Percentiles rank a stretch among this genome's conserved stretches.
phyloP scores from a whole-genome alignment of 2,888 invertebrate genomes.

The Lutraria lutraria region DNA sequence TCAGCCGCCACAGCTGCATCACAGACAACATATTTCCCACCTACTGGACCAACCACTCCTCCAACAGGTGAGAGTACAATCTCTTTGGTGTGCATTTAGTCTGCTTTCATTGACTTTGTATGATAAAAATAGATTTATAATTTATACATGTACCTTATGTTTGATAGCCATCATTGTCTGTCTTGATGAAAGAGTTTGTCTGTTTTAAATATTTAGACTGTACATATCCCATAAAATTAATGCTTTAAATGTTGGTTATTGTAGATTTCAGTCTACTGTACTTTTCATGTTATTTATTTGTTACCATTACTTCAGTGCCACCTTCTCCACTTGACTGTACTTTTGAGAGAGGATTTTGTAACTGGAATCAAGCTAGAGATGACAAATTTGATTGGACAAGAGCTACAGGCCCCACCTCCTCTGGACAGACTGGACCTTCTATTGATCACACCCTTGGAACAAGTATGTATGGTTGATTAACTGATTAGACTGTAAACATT shows the following conservation, averaged over 20 bases:
- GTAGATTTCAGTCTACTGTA: not conserved
- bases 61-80: slow-evolving; percentile 28
- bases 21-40: slow-evolving; percentile 37
- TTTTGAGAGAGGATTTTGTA: slow-evolving; percentile 80
- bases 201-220: no score
- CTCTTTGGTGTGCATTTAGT: no score
- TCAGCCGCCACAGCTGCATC: slow-evolving; percentile 28
- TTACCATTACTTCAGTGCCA: slow-evolving; percentile 51
- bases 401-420: slow-evolving; percentile 72
- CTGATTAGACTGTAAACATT: not conserved
- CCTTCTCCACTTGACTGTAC: slow-evolving; percentile 77
- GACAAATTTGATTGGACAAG: slow-evolving; percentile 84
- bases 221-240: no score
- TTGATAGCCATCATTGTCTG: no score
- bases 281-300: not conserved
- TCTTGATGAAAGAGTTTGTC: no score
- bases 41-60: slow-evolving; percentile 32
- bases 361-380: slow-evolving; percentile 76
- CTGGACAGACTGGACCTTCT: slow-evolving; percentile 77
- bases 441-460: slow-evolving; percentile 82
- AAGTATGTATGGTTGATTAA: slow-evolving; percentile 66
- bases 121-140: no score
- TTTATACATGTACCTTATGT: no score
- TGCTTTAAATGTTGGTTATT: not conserved
- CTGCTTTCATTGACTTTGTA: no score